Evolutionary conservation across 2,797 vertebrate genomes (phyloP).

Genomic region (Urosaurus nigricauda): DNA sequence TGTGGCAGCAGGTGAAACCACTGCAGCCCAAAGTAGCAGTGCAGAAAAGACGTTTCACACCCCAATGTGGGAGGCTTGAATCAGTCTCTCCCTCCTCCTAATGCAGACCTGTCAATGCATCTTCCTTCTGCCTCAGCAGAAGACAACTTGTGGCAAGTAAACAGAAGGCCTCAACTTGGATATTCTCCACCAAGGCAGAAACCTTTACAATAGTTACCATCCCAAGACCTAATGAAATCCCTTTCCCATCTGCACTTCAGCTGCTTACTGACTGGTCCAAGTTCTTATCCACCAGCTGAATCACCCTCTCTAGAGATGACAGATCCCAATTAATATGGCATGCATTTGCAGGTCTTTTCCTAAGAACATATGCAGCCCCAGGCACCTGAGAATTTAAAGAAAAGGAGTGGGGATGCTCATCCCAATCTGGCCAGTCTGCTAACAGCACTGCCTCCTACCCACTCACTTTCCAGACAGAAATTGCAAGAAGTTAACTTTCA

Average conservation of each 20-base stretch:
- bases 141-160: not conserved
- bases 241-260: not conserved
- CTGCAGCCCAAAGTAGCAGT: not conserved
- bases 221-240: not conserved
- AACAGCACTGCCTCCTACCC: not conserved
- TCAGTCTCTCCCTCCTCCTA: not conserved
- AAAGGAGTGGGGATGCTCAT: not conserved
- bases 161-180: not conserved
- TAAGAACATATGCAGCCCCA: not conserved
- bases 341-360: not conserved
- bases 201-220: not conserved
- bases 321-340: not conserved
- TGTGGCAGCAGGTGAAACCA: not conserved
- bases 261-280: not conserved
- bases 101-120: not conserved
- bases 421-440: not conserved
- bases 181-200: not conserved
- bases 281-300: not conserved
- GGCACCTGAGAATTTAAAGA: not conserved
- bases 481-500: not conserved
- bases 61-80: not conserved
- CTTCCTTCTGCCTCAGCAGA: not conserved
- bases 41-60: slow-evolving; percentile 10
- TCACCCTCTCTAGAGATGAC: not conserved
- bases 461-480: not conserved